Conservation (phyloP, 1,140 invertebrate genomes). For the Neuroterus valhalla region DNA sequence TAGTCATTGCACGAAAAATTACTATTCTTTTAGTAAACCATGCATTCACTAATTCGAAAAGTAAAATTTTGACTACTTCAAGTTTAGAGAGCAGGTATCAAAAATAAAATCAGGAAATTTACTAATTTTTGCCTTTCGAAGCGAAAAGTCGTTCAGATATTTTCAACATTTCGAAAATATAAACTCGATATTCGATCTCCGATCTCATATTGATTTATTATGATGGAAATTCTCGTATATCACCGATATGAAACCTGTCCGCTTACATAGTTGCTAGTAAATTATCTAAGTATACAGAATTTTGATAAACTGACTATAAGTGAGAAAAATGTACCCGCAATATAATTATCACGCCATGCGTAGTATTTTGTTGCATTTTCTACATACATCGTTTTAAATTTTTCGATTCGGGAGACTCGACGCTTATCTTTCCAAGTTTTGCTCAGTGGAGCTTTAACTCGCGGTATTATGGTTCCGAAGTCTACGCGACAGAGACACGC, state of each 20-base stretch:
- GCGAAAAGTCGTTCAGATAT: background rate
- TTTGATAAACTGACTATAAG: too few relatives aligned
- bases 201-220: background rate
- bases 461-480: slow-evolving; percentile 13
- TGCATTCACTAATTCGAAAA: too few relatives aligned
- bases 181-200: background rate
- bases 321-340: too few relatives aligned
- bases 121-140: background rate
- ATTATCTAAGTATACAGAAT: background rate
- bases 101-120: too few relatives aligned
- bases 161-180: background rate
- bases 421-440: slow-evolving; percentile 15
- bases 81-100: too few relatives aligned
- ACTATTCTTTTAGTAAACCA: too few relatives aligned
- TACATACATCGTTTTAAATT: background rate
- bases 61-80: too few relatives aligned
- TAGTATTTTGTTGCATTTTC: background rate
- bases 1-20: too few relatives aligned
- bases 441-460: slow-evolving; percentile 8
- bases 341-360: background rate
- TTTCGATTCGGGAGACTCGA: background rate
- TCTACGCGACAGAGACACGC: slow-evolving; percentile 5
- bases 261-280: slow-evolving; percentile 1
- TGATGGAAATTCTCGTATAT: background rate
- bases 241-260: background rate